These are phyloP conservation scores for Porites rus DNA, from an alignment of 92 coral and sea anemone species.

Conservation along the genomic window DNA sequence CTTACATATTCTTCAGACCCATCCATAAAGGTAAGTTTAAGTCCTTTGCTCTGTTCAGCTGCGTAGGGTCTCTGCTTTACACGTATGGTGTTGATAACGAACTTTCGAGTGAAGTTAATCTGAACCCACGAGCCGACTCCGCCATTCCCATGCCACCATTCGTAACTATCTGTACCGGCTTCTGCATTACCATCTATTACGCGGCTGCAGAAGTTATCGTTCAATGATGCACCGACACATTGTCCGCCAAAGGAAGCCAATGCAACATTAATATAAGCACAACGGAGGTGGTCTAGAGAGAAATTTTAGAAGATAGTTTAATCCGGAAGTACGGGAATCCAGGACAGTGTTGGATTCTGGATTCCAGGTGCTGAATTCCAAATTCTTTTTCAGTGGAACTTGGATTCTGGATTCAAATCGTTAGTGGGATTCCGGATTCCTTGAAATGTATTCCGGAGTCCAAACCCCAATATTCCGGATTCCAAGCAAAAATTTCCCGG, in stretches of 20 bases:
- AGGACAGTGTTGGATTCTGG: no score
- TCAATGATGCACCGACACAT: conserved; percentile 48
- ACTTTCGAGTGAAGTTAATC: conserved; percentile 66
- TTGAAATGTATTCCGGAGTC: no score
- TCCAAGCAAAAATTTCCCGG: no score
- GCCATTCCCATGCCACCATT: no score
- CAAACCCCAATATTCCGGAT: no score
- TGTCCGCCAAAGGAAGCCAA: conserved; percentile 50
- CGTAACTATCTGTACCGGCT: no score
- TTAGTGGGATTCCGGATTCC: no score
- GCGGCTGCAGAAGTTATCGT: no score
- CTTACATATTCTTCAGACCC: conserved; percentile 52
- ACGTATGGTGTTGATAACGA: conserved; percentile 67
- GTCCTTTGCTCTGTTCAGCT: conserved; percentile 55
- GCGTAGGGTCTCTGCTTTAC: conserved; percentile 63
- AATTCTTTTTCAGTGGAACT: no score
- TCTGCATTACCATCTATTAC: conserved; percentile 43
- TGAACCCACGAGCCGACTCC: conserved; percentile 54
- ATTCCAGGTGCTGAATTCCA: no score
- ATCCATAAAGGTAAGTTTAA: conserved; percentile 75
- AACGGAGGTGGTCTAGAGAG: conserved; percentile 65
- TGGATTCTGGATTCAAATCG: no score
- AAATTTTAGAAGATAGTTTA: background rate
- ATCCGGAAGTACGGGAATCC: background rate
- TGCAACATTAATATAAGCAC: conserved; percentile 73